Percentiles rank a stretch among this genome's conserved stretches.
These are phyloP conservation scores for Frankliniella intonsa DNA, from an alignment of 2,888 invertebrate species.

Conservation along the genomic window DNA sequence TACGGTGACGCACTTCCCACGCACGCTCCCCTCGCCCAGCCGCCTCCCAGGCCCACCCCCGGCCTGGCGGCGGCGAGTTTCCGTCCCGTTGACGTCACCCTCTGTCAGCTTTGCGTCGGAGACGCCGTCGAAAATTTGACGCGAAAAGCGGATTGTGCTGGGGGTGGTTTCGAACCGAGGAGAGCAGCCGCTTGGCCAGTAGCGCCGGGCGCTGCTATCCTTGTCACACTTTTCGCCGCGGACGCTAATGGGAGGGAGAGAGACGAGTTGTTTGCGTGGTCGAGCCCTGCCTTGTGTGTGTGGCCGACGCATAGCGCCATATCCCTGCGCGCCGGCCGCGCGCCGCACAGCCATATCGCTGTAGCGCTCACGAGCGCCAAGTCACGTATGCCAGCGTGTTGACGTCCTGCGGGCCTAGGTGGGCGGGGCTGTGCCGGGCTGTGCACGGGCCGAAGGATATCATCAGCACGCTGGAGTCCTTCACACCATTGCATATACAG, in stretches of 20 bases:
- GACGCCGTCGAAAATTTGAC: no score
- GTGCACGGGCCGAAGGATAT: no score
- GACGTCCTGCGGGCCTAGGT: not conserved
- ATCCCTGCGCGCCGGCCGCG: not conserved
- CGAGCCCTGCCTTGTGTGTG: not conserved
- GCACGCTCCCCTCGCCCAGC: not conserved
- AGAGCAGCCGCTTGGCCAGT: no score
- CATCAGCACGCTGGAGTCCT: no score
- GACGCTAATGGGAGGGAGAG: not conserved
- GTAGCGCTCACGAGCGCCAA: not conserved
- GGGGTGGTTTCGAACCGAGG: no score
- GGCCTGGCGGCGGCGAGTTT: not conserved
- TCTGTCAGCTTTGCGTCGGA: not conserved
- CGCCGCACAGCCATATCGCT: not conserved
- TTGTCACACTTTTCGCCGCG: no score
- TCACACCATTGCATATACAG: no score
- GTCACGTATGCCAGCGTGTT: not conserved
- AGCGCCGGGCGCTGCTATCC: no score
- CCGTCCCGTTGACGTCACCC: not conserved
- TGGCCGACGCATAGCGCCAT: no score
- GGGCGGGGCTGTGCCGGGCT: not conserved
- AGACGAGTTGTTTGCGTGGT: not conserved
- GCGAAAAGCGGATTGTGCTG: no score
- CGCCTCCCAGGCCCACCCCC: not conserved
- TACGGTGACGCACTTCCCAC: constrained; percentile 13